phyloP scores from a whole-genome alignment of 2,113 vertebrate genomes.

The Lepidothrix coronata region DNA sequence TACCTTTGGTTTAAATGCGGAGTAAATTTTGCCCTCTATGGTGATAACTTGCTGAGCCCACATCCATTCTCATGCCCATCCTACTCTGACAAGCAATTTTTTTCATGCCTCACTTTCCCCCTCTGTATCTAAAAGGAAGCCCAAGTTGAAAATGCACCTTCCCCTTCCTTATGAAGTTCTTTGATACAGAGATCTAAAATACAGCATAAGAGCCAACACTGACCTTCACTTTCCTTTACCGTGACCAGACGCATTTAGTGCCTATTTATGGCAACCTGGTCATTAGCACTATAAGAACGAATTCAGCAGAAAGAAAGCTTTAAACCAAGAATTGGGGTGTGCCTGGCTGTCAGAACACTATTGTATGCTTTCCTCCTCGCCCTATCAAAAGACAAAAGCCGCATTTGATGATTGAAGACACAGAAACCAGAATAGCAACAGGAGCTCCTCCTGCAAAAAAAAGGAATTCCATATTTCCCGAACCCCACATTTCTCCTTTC shows the following conservation, averaged over 20 bases:
- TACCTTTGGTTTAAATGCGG: background rate
- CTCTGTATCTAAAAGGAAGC: background rate
- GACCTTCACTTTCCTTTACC: background rate
- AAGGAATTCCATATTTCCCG: background rate
- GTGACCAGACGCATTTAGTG: slow-evolving; percentile 9
- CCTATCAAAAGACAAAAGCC: slow-evolving; percentile 47
- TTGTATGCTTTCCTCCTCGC: slow-evolving; percentile 25
- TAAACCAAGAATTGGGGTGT: slow-evolving; percentile 37
- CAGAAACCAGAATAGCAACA: slow-evolving; percentile 17
- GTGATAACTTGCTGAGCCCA: background rate
- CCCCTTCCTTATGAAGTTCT: background rate
- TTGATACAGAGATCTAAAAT: slow-evolving; percentile 32
- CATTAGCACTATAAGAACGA: slow-evolving; percentile 56
- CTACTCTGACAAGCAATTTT: background rate
- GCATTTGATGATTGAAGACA: slow-evolving; percentile 48
- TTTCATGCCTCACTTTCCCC: slow-evolving; percentile 5
- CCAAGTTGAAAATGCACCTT: background rate
- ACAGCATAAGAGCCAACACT: background rate
- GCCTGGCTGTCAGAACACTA: slow-evolving; percentile 3
- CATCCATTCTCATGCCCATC: background rate
- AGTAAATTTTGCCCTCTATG: background rate
- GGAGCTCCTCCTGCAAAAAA: background rate
- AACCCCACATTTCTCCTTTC: background rate
- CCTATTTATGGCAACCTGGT: slow-evolving; percentile 54
- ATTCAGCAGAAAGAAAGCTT: slow-evolving; percentile 49